phyloP scores from a whole-genome alignment of 2,797 vertebrate species.

The Betta splendens region DNA sequence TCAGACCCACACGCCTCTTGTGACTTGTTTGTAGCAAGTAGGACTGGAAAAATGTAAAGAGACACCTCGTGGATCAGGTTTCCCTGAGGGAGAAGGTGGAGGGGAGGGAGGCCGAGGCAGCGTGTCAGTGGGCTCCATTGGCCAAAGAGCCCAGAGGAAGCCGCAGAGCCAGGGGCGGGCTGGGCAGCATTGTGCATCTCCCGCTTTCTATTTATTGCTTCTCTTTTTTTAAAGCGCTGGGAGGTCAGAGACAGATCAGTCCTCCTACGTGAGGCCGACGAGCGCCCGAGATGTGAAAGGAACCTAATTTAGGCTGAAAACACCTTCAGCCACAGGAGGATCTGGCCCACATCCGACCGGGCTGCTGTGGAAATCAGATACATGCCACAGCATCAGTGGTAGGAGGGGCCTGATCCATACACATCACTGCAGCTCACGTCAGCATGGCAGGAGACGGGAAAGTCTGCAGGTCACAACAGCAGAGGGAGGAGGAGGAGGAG shows the following conservation, averaged over 20 bases:
- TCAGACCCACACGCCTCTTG: slow-evolving; percentile 43
- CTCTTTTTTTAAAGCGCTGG: slow-evolving; percentile 32
- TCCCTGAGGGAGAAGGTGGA: slow-evolving; percentile 51
- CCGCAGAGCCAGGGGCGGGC: slow-evolving; percentile 20
- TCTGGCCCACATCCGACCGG: background rate
- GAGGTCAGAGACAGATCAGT: slow-evolving; percentile 57
- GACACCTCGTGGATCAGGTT: slow-evolving; percentile 76
- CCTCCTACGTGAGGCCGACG: slow-evolving; percentile 5
- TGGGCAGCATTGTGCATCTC: slow-evolving; percentile 46
- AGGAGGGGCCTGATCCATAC: background rate
- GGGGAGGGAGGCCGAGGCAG: slow-evolving; percentile 35
- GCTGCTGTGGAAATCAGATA: slow-evolving; percentile 8
- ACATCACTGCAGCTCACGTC: slow-evolving; percentile 1
- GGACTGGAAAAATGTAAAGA: slow-evolving; percentile 70
- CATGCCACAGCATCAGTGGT: background rate
- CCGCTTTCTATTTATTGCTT: slow-evolving; percentile 62
- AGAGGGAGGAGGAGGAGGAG: background rate
- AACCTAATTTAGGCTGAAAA: slow-evolving; percentile 19
- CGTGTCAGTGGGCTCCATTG: slow-evolving; percentile 63
- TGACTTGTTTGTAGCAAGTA: slow-evolving; percentile 60
- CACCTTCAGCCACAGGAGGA: slow-evolving; percentile 3
- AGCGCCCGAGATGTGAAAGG: background rate
- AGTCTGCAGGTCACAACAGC: slow-evolving; percentile 1
- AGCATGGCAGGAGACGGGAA: background rate
- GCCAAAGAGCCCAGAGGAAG: slow-evolving; percentile 58